These are phyloP conservation scores for Frankliniella intonsa DNA, from an alignment of 2,888 invertebrate species.

Conservation along the genomic window DNA sequence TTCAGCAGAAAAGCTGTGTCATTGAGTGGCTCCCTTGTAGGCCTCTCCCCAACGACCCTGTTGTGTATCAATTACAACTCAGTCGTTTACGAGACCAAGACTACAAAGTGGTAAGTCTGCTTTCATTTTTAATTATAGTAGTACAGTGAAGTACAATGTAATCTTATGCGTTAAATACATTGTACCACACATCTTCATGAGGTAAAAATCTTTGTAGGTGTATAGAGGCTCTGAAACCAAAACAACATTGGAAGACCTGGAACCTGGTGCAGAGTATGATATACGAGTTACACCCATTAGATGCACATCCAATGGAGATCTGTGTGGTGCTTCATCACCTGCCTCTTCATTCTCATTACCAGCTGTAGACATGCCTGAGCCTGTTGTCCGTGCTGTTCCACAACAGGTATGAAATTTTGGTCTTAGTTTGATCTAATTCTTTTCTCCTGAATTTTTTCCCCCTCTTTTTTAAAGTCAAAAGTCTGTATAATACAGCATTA, in stretches of 20 bases:
- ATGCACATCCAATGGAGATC: constrained; percentile 53
- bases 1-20: constrained; percentile 53
- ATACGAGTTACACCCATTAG: constrained; percentile 76
- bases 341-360: constrained; percentile 55
- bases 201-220: constrained; percentile 49
- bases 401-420: constrained; percentile 4
- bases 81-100: constrained; percentile 57
- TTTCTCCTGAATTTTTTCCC: constrained; percentile 12
- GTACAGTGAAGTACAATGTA: constrained; percentile 24
- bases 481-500: neutral
- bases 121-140: constrained; percentile 6
- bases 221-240: constrained; percentile 61
- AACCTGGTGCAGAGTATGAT: constrained; percentile 68
- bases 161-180: constrained; percentile 14
- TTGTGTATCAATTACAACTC: constrained; percentile 71
- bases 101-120: constrained; percentile 55
- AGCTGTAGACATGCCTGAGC: constrained; percentile 30
- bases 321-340: constrained; percentile 68
- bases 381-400: constrained; percentile 18
- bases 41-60: constrained; percentile 58
- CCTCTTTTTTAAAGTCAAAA: neutral
- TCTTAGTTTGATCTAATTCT: neutral
- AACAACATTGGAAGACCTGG: constrained; percentile 62
- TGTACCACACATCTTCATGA: constrained; percentile 30
- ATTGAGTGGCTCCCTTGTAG: constrained; percentile 63